Evolutionary conservation across 2,797 vertebrate species (phyloP).

Genomic region (Pteronotus mesoamericanus): DNA sequence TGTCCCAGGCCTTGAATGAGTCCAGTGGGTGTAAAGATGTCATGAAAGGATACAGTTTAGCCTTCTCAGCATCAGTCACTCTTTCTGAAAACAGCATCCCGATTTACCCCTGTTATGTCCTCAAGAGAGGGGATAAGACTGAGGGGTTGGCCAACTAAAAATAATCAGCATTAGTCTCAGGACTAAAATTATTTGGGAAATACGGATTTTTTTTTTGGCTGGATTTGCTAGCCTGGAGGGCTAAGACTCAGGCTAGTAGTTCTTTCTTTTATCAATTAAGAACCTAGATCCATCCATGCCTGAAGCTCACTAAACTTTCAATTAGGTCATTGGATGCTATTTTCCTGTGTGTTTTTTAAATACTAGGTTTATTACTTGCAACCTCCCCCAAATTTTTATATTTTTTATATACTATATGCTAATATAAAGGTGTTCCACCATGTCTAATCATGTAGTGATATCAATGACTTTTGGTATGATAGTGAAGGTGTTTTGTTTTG

Average conservation of each 20-base stretch:
- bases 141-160: neutral
- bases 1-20: neutral
- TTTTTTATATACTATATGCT: neutral
- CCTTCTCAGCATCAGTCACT: neutral
- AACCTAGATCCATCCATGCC: neutral
- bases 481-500: neutral
- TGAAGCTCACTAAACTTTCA: neutral
- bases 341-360: neutral
- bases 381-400: neutral
- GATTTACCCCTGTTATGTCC: neutral
- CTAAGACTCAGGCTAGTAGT: neutral
- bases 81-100: neutral
- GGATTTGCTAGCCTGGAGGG: neutral
- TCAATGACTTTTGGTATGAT: neutral
- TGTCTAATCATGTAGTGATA: neutral
- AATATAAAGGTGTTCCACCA: neutral
- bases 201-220: neutral
- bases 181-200: neutral
- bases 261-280: neutral
- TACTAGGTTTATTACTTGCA: neutral
- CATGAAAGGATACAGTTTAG: neutral
- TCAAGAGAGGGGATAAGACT: neutral
- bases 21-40: neutral
- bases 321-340: neutral
- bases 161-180: neutral